Evolutionary conservation across 2,888 invertebrate genomes (phyloP), one percentile per base, ranked within the genome.

Genomic region (Poecilobothrus nobilitatus): DNA sequence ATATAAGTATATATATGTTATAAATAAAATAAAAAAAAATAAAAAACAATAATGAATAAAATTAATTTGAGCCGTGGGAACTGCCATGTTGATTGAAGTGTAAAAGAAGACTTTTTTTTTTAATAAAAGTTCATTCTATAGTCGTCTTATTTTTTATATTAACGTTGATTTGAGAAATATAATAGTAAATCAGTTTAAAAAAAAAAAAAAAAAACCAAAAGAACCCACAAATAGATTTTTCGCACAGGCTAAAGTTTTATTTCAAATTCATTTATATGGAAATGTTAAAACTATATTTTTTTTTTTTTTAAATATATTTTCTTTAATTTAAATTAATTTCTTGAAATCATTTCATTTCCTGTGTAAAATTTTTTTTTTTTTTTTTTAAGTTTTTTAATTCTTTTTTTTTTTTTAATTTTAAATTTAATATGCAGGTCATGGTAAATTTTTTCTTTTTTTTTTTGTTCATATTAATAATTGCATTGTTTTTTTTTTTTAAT

Each of bases 21-120:
- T 18, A 53, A 1, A 18, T 53, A 53, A 53, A 53, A 18, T 18
- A 18, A 53, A 6, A 53, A 18, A 15, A 41, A 41, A 41, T 1
- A 37, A 12, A 37, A 37, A 27, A 27, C 27, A 53, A 53, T 12
- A 53, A 53, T n/a, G 53, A 53, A 53, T 53, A 53, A 53, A 18
- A 53, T 53, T 53, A 53, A 53, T 53, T 53, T 53, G 53, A 53
- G 53, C 53, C 53, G 53, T 53, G 53, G 53, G 53, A 53, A 53
- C 53, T 53, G 53, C 7, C 53, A 53, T 53, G 53, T 53, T 53
- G 53, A 53, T 53, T 53, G 53, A 53, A 53, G 53, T 53, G 53
- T 53, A 53, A 53, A 53, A 53, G 53, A 53, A 53, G 53, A 12
- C 18, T n/a, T 53, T 53, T 53, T 18, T 53, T 12, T 53, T 53